A percentile compares a stretch with the other conserved stretches of the same genome.
These are phyloP conservation scores for Rhopilema esculentum DNA, from an alignment of 30 jellyfish, hydroid and myxozoan species.

Conservation along the genomic window DNA sequence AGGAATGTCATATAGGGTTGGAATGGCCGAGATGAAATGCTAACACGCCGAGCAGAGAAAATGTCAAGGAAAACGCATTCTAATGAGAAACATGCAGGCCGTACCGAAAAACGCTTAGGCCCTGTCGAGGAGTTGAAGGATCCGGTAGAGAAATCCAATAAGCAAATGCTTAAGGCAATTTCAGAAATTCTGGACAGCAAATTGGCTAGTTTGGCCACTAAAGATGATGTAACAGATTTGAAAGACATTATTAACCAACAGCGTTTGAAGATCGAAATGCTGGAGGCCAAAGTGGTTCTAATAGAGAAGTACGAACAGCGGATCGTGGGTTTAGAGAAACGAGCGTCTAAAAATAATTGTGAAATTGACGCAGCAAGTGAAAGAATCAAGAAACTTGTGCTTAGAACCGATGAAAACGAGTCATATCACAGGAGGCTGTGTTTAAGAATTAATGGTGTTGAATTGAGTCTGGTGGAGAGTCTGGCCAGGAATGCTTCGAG, in stretches of 20 bases:
- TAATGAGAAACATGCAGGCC: too few relatives aligned
- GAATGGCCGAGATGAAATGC: too few relatives aligned
- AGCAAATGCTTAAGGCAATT: slow-evolving; percentile 11
- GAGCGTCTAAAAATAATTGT: neutral
- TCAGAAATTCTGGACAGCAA: slow-evolving; percentile 35
- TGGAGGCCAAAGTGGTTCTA: slow-evolving; percentile 30
- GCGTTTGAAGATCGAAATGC: slow-evolving; percentile 24
- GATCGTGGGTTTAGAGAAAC: slow-evolving; percentile 18
- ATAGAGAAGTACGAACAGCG: slow-evolving; percentile 28
- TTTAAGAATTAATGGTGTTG: too few relatives aligned
- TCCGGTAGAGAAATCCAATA: slow-evolving; percentile 2
- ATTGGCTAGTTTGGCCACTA: slow-evolving; percentile 35
- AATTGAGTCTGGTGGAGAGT: too few relatives aligned
- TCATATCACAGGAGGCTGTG: too few relatives aligned
- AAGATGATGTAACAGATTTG: slow-evolving; percentile 21
- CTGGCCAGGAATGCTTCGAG: slow-evolving; percentile 7
- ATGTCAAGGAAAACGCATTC: too few relatives aligned
- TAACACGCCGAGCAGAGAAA: too few relatives aligned
- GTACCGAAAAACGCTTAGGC: slow-evolving; percentile 16
- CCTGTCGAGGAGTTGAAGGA: slow-evolving; percentile 36
- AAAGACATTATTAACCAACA: slow-evolving; percentile 7
- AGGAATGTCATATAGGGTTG: too few relatives aligned
- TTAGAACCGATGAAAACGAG: slow-evolving; percentile 10
- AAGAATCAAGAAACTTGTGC: slow-evolving; percentile 19
- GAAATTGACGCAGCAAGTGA: slow-evolving; percentile 22